Evolutionary conservation across 2,797 vertebrate species (phyloP).

Genomic region (Hafferia zeledoni): DNA sequence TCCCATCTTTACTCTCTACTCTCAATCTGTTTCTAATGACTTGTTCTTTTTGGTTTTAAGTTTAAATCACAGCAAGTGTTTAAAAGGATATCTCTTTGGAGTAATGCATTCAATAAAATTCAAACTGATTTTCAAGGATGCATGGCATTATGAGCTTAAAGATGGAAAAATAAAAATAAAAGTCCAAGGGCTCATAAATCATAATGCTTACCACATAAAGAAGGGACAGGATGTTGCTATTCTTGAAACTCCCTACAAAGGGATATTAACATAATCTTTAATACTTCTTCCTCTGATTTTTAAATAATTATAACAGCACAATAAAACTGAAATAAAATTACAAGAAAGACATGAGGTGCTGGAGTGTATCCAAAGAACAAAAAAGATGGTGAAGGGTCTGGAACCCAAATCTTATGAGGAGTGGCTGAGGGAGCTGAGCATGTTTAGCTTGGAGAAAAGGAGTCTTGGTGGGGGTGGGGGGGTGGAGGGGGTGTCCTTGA

Average conservation of each 20-base stretch:
- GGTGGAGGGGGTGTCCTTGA: accelerated
- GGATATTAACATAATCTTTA: background rate
- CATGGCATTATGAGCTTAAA: background rate
- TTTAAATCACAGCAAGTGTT: background rate
- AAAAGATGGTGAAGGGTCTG: background rate
- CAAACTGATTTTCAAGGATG: background rate
- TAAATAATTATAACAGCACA: background rate
- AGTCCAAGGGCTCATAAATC: background rate
- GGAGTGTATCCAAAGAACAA: background rate
- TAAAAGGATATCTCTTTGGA: background rate
- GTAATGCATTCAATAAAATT: background rate
- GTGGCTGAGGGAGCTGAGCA: background rate
- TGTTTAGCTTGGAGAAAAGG: background rate
- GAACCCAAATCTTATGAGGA: background rate
- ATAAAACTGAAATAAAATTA: background rate
- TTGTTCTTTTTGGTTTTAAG: background rate
- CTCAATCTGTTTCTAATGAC: slow-evolving; percentile 47
- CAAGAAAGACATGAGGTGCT: background rate
- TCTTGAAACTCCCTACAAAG: background rate
- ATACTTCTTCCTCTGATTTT: background rate
- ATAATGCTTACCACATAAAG: background rate
- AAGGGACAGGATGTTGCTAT: background rate
- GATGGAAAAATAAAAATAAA: background rate
- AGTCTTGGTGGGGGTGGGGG: too few relatives aligned
- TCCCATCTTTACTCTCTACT: background rate